phyloP scores from a whole-genome alignment of 2,113 vertebrate species.

The Gadus macrocephalus region DNA sequence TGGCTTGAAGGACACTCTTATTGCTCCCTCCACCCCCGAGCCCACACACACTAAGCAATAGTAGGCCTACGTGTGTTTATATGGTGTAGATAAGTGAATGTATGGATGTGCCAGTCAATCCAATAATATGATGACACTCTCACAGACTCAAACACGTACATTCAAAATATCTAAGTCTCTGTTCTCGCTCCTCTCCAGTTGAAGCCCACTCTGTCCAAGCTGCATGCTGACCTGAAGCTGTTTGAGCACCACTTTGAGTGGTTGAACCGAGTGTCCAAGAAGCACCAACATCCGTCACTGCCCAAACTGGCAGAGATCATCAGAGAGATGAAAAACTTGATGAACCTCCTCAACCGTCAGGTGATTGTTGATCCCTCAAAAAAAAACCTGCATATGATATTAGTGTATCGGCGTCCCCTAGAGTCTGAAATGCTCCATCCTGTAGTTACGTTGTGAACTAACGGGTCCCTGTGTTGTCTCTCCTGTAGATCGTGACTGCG shows the following conservation, averaged over 20 bases:
- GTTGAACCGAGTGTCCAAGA: constrained; percentile 71
- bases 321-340: constrained; percentile 67
- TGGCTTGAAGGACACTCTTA: no score
- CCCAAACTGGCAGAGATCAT: constrained; percentile 72
- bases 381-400: no score
- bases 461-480: background rate
- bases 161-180: constrained; percentile 45
- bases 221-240: constrained; percentile 72
- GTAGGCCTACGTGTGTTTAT: no score
- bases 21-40: no score
- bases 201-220: constrained; percentile 73
- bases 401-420: no score
- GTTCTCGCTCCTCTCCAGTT: constrained; percentile 57
- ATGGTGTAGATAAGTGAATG: background rate
- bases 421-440: no score
- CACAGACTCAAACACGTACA: background rate
- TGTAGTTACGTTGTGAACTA: background rate
- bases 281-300: constrained; percentile 64
- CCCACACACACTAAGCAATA: no score
- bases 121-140: no score
- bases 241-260: constrained; percentile 78
- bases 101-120: no score
- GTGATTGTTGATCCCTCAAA: constrained; percentile 39
- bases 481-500: constrained; percentile 65
- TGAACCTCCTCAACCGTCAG: constrained; percentile 67